A percentile compares a stretch with the other conserved stretches of the same genome.
Conservation (phyloP, 1,140 invertebrate species). For the Drosophila sechellia region DNA sequence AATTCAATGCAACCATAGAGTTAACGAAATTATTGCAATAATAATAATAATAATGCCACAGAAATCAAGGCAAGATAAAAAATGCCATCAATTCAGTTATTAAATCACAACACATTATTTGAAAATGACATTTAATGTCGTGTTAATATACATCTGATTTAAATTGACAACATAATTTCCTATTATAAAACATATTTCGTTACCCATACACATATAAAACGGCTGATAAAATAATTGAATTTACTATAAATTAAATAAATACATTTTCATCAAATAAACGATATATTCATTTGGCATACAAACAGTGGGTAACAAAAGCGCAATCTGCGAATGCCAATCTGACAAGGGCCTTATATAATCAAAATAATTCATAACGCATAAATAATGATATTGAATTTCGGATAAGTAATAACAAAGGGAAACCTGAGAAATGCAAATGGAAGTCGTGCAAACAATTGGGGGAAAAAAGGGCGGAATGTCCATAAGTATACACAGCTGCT, state of each 20-base stretch:
- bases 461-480: conserved; percentile 14
- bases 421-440: conserved; percentile 33
- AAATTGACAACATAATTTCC: too few relatives aligned
- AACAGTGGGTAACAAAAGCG: conserved; percentile 1
- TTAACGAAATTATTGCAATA: neutral
- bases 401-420: conserved; percentile 38
- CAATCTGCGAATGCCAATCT: conserved; percentile 20
- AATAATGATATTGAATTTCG: conserved; percentile 47
- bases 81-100: neutral
- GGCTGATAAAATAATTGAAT: neutral
- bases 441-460: conserved; percentile 37
- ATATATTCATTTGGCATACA: conserved; percentile 3
- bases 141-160: too few relatives aligned
- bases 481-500: conserved; percentile 28
- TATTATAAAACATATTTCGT: neutral
- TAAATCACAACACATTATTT: neutral
- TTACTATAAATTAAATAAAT: neutral
- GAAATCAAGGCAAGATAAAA: neutral
- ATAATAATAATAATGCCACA: neutral
- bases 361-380: conserved; percentile 45
- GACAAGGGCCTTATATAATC: conserved; percentile 28
- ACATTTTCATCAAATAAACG: neutral
- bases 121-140: neutral
- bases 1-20: too few relatives aligned
- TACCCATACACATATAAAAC: neutral